phyloP scores from a whole-genome alignment of 2,113 vertebrate genomes.

The Perca flavescens region DNA sequence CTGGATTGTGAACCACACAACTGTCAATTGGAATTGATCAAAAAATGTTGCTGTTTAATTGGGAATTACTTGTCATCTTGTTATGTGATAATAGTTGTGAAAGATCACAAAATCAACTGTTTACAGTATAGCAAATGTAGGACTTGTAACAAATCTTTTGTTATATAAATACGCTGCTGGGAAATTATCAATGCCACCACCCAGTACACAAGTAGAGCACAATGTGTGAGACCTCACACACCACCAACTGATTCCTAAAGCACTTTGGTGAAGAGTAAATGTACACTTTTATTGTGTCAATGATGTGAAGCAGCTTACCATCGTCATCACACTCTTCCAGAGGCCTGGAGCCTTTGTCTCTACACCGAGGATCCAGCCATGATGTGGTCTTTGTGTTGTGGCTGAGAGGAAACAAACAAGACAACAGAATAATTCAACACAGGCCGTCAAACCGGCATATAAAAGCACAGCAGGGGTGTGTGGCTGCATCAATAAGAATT shows the following conservation, averaged over 20 bases:
- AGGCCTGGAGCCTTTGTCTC: constrained; percentile 94
- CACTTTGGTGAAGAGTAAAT: constrained; percentile 20
- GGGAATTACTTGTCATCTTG: neutral
- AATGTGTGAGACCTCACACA: constrained; percentile 21
- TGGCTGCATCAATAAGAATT: constrained; percentile 56
- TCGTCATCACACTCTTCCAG: constrained; percentile 99
- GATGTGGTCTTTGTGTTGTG: constrained; percentile 99
- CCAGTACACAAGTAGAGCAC: constrained; percentile 7
- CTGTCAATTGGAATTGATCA: constrained; percentile 14
- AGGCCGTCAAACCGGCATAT: constrained; percentile 34
- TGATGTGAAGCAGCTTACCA: constrained; percentile 86
- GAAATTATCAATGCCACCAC: neutral
- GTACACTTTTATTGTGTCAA: constrained; percentile 11
- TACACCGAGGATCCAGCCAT: constrained; percentile 98
- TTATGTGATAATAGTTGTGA: neutral
- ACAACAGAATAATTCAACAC: constrained; percentile 56
- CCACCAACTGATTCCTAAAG: constrained; percentile 35
- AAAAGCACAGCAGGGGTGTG: constrained; percentile 57
- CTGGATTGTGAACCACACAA: neutral
- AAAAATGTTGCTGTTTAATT: neutral
- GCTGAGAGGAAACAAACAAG: constrained; percentile 82
- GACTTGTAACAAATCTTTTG: neutral
- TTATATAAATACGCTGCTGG: neutral
- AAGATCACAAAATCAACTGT: too few relatives aligned
- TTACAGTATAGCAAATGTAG: neutral